These are phyloP conservation scores for Macrostomum lignano DNA, from an alignment of 1,140 invertebrate species.

Conservation along the genomic window DNA sequence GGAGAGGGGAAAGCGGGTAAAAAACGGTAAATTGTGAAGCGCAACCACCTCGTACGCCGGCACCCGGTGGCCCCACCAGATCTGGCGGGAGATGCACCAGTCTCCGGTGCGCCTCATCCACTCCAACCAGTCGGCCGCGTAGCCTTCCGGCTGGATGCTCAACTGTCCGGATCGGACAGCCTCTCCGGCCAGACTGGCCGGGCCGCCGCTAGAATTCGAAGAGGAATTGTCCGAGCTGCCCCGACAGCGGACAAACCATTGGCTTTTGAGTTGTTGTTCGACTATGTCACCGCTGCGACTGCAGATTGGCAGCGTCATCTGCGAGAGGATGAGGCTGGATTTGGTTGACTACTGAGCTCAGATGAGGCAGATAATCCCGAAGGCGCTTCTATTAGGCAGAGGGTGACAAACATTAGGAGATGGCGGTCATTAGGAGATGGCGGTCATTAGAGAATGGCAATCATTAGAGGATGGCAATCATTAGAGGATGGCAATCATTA, in stretches of 20 bases:
- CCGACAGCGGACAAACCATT: constrained; percentile 49
- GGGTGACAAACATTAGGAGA: no score
- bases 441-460: no score
- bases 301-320: constrained; percentile 46
- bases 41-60: constrained; percentile 57
- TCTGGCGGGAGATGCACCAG: constrained; percentile 88
- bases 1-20: no score
- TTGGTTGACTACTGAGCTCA: no score
- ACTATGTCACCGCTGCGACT: constrained; percentile 83
- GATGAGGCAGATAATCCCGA: no score
- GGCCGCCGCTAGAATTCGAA: background rate
- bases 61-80: constrained; percentile 98
- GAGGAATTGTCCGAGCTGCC: constrained; percentile 23
- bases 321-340: no score
- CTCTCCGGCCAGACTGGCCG: constrained; percentile 33
- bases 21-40: no score
- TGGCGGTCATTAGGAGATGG: no score
- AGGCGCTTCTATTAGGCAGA: no score
- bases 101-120: constrained; percentile 72
- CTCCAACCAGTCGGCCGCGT: constrained; percentile 67
- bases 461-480: no score
- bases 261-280: constrained; percentile 77
- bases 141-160: constrained; percentile 59
- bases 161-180: constrained; percentile 51
- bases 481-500: no score